phyloP scores from a whole-genome alignment of 2,888 invertebrate species.

The Ornithoptera alexandrae region DNA sequence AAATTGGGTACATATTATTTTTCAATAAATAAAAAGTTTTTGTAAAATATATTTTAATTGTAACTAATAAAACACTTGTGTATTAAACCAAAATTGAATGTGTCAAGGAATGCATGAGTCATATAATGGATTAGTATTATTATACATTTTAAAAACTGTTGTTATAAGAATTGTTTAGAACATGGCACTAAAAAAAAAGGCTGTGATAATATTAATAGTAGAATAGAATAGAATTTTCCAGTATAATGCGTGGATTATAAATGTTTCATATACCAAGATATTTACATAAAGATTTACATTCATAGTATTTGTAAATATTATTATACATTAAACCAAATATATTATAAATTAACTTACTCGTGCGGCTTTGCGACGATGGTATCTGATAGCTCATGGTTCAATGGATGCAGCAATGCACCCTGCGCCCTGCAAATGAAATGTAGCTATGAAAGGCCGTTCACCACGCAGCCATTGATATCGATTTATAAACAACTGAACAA shows the following conservation, averaged over 20 bases:
- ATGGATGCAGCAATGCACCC: conserved; percentile 81
- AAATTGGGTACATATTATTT: too few species aligned
- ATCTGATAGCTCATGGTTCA: conserved; percentile 92
- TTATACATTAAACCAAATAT: conserved; percentile 3
- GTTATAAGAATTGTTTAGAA: not conserved
- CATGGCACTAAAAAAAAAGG: not conserved
- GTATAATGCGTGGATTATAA: not conserved
- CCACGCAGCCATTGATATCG: conserved; percentile 53
- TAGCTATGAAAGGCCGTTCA: conserved; percentile 50
- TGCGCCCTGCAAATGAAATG: conserved; percentile 78
- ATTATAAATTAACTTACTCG: conserved; percentile 82
- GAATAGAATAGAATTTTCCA: not conserved
- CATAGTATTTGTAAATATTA: not conserved
- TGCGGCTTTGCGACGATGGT: conserved; percentile 88
- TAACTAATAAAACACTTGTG: not conserved
- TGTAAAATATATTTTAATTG: not conserved
- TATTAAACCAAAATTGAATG: not conserved
- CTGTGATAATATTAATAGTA: not conserved
- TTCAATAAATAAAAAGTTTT: too few species aligned
- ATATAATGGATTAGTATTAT: not conserved
- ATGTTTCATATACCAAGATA: too few species aligned
- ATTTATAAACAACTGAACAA: conserved; percentile 41
- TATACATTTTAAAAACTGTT: not conserved
- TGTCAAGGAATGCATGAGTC: not conserved
- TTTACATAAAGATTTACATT: not conserved